Percentiles rank a stretch among this genome's conserved stretches.
phyloP scores from a whole-genome alignment of 2,888 invertebrate species.

The Rhagium mordax region DNA sequence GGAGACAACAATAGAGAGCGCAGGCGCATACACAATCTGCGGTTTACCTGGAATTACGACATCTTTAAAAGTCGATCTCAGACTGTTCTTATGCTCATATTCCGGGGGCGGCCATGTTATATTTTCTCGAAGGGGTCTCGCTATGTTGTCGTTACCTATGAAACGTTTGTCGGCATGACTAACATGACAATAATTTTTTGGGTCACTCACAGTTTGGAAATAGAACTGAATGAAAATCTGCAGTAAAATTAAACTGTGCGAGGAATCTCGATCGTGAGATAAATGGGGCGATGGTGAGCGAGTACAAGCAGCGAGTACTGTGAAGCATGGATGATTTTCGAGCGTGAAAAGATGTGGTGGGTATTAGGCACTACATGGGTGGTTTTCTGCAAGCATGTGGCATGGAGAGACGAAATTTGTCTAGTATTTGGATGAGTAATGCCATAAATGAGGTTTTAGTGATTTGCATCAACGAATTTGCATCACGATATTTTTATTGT shows the following conservation, averaged over 20 bases:
- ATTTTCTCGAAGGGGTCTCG: slow-evolving; percentile 59
- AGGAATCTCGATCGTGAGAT: background rate
- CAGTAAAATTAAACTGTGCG: slow-evolving; percentile 14
- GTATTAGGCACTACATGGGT: too few relatives aligned
- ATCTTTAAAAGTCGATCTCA: slow-evolving; percentile 63
- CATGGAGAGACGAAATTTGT: too few relatives aligned
- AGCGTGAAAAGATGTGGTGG: background rate
- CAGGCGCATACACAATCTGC: slow-evolving; percentile 30
- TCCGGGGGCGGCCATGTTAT: slow-evolving; percentile 62
- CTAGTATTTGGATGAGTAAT: too few relatives aligned
- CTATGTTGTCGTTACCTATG: slow-evolving; percentile 50
- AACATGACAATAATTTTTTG: slow-evolving; percentile 11
- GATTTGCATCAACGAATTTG: too few relatives aligned
- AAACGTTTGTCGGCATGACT: slow-evolving; percentile 40
- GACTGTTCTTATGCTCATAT: slow-evolving; percentile 57
- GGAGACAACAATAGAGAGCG: slow-evolving; percentile 12
- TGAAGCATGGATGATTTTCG: background rate
- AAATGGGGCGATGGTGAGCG: background rate
- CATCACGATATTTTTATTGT: too few relatives aligned
- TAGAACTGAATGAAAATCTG: slow-evolving; percentile 22
- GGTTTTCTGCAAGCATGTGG: too few relatives aligned
- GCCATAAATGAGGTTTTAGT: too few relatives aligned
- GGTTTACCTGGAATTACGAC: slow-evolving; percentile 65
- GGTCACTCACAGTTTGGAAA: slow-evolving; percentile 17
- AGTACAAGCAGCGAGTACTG: too few relatives aligned